Evolutionary conservation across 1,140 invertebrate genomes (phyloP), one percentile per base, ranked within the genome.

Genomic region (Philaenus spumarius): DNA sequence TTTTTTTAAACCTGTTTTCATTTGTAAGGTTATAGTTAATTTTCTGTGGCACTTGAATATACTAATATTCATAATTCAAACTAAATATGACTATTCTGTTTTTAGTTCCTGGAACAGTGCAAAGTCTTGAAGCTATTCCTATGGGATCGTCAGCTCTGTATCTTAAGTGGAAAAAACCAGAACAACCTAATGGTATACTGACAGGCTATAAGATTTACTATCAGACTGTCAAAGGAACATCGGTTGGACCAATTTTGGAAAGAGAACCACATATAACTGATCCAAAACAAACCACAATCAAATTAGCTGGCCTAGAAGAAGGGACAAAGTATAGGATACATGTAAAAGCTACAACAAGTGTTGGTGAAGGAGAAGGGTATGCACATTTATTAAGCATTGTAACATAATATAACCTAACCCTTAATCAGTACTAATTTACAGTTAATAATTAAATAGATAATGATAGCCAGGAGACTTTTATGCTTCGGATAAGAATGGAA

Each of bases 141-240:
- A 80, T 94, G 68, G 94, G 94, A 12, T 89, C 91, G 0, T 94
- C 89, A 17, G 90, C 92, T 12, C 84, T 97, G 67, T 81, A 86
- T 50, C 74, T 98, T 1, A 83, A 82, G 50, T 99, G 97, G 97
- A 86, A 93, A 68, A 87, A 87, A 68, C 97, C 97, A 0, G 80
- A 90, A 17, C 87, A 95, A 68, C 86, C 91, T 15, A 99, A 99
- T 75, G 97, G 97, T 22, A 80, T 89, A 58, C 73, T 98, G 0
- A 94, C 85, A 1, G 94, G 94, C 7, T 98, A 98, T 72, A 87
- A 87, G 69, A 89, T 98, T 65, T 92, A 88, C 69, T 96, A 93
- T 72, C 83, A 90, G 68, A 80, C 84, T 65, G 88, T 96, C 0
- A 82, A 83, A 45, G 82, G 82, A 34, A 89, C 85, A 0, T 76